These are phyloP conservation scores for Carpatolechia fugitivella DNA, from an alignment of 2,888 invertebrate species.

Conservation along the genomic window DNA sequence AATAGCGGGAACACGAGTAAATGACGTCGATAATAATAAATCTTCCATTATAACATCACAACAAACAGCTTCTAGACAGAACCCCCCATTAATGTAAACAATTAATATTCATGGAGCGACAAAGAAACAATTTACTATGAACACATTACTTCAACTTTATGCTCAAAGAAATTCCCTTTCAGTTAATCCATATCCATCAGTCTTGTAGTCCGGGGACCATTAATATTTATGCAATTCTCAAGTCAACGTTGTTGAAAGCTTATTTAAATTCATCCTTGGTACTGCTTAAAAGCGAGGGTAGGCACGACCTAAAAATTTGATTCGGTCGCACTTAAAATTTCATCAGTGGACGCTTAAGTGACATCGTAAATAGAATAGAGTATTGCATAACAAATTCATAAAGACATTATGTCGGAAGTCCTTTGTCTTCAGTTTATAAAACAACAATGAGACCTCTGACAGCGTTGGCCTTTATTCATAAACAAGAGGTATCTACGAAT, in stretches of 20 bases:
- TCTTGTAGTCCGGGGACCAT: slow-evolving; percentile 54
- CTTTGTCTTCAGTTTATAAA: slow-evolving; percentile 16
- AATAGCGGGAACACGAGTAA: slow-evolving; percentile 45
- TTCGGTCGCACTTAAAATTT: slow-evolving; percentile 54
- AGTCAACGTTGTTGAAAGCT: slow-evolving; percentile 64
- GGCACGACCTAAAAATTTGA: slow-evolving; percentile 56
- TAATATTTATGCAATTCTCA: slow-evolving; percentile 70
- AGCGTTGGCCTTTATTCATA: background rate
- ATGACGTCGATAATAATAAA: slow-evolving; percentile 47
- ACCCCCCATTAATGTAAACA: slow-evolving; percentile 30
- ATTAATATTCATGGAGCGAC: slow-evolving; percentile 43
- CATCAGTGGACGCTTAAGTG: slow-evolving; percentile 37
- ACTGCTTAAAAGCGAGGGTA: slow-evolving; percentile 55
- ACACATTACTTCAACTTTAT: slow-evolving; percentile 31
- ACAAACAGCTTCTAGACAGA: slow-evolving; percentile 26
- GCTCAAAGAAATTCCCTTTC: slow-evolving; percentile 40
- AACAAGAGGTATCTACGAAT: background rate
- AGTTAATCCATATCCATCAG: slow-evolving; percentile 61
- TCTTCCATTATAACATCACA: slow-evolving; percentile 34
- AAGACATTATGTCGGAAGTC: slow-evolving; percentile 20
- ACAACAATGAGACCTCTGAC: slow-evolving; percentile 9
- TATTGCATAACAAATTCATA: slow-evolving; percentile 31
- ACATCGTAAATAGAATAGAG: slow-evolving; percentile 30
- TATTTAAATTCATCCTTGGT: slow-evolving; percentile 71
- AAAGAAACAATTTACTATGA: slow-evolving; percentile 28